Evolutionary conservation across 2,797 vertebrate species (phyloP).

Genomic region (Leptoclinus maculatus): DNA sequence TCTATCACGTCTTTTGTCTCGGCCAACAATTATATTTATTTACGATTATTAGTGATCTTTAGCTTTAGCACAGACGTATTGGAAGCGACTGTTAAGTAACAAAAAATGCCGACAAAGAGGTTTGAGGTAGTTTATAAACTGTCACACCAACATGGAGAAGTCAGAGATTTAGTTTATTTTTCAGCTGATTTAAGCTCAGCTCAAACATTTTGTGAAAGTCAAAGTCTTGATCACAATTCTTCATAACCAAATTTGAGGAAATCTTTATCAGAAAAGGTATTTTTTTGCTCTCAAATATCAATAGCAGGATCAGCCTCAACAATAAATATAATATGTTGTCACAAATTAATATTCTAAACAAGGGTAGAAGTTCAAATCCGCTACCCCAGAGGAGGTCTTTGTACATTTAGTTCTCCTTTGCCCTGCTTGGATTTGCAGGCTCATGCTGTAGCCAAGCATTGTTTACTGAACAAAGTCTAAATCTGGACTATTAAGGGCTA

Average conservation of each 20-base stretch:
- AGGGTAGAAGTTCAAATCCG: background rate
- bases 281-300: background rate
- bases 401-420: background rate
- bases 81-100: background rate
- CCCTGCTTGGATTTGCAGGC: conserved; percentile 12
- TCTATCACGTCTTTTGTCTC: background rate
- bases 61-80: background rate
- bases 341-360: background rate
- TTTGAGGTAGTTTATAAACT: background rate
- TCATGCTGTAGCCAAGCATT: conserved; percentile 17
- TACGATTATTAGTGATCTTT: background rate
- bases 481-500: conserved; percentile 40
- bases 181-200: background rate
- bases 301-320: background rate
- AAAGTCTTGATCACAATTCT: background rate
- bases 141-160: no score
- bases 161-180: background rate
- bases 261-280: background rate
- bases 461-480: conserved; percentile 51
- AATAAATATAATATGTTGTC: background rate
- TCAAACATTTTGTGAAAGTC: no score
- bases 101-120: background rate
- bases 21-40: background rate
- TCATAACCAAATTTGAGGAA: background rate
- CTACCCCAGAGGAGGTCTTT: background rate